A percentile compares a stretch with the other conserved stretches of the same genome.
phyloP scores from a whole-genome alignment of 2,888 invertebrate species.

The Anoncus sp. region DNA sequence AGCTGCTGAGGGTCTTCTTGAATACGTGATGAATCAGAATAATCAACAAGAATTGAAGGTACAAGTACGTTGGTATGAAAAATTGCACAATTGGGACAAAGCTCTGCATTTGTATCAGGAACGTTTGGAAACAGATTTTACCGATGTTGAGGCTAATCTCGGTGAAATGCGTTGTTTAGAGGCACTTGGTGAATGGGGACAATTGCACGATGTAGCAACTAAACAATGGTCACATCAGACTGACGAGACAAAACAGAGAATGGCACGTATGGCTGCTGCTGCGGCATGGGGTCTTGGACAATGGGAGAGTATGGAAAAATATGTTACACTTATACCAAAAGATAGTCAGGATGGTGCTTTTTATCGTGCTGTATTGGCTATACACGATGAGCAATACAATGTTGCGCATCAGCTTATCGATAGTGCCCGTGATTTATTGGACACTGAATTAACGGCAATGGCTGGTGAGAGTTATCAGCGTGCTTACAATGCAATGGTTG shows the following conservation, averaged over 20 bases:
- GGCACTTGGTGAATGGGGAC: slow-evolving; percentile 98
- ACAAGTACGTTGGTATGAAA: slow-evolving; percentile 99
- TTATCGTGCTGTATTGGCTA: slow-evolving; percentile 96
- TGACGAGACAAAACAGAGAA: slow-evolving; percentile 86
- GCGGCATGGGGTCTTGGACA: slow-evolving; percentile 98
- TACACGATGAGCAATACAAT: slow-evolving; percentile 90
- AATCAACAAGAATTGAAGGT: slow-evolving; percentile 85
- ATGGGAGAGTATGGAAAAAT: slow-evolving; percentile 97
- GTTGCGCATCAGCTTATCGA: slow-evolving; percentile 92
- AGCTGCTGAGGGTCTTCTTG: slow-evolving; percentile 94
- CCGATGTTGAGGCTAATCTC: slow-evolving; percentile 92
- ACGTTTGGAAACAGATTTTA: slow-evolving; percentile 87
- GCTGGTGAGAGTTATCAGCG: slow-evolving; percentile 98
- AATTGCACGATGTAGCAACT: slow-evolving; percentile 92
- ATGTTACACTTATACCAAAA: slow-evolving; percentile 94
- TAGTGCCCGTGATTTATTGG: slow-evolving; percentile 95
- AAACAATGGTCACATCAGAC: slow-evolving; percentile 90
- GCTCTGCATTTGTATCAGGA: slow-evolving; percentile 94
- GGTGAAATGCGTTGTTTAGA: slow-evolving; percentile 98
- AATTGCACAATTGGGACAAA: slow-evolving; percentile 99
- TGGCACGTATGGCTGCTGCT: slow-evolving; percentile 96
- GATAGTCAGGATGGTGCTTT: slow-evolving; percentile 98
- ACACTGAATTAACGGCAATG: slow-evolving; percentile 98
- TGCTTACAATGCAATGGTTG: slow-evolving; percentile 98
- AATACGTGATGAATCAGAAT: slow-evolving; percentile 94